Evolutionary conservation across 1,140 invertebrate species (phyloP), one percentile per base, ranked within the genome.

Genomic region (Dreissena polymorpha): DNA sequence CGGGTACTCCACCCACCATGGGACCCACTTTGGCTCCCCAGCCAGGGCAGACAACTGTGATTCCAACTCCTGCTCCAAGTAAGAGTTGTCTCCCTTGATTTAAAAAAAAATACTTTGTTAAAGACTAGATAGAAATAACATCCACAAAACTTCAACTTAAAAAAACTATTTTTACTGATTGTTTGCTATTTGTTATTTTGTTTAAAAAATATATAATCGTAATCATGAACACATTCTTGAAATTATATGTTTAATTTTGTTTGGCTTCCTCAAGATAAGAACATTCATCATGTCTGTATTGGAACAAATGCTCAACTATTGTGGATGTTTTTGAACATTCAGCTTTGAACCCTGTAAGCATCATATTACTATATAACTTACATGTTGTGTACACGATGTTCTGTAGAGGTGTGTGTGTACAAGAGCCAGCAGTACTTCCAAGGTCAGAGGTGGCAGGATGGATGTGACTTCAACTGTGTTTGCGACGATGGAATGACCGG

Each of bases 361-460:
- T 39, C 3, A 39, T 39, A 39, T 39, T 39, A 39, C 39, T 39
- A 39, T 39, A 5, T 8, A 8, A 39, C 39, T 5, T 8, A 39
- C 39, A 39, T 39, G 39, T 39, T 39, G 39, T 39, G 39, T 39
- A 5, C 2, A 39, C 8, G 39, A 5, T 39, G 39, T 39, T 60
- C 53, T 64, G 13, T 82, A 60, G 78, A 85, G 23, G 85, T 82
- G n/a, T 87, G 86, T 78, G 80, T 79, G 25, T 87, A 84, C 87
- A 86, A 87, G 51, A 84, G 84, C 27, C 51, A 75, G 14, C 57
- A 71, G 10, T 85, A 88, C 78, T 74, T 49, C 23, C 76, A 86
- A 51, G 87, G 87, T 7, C 75, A 84, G 49, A 84, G 76, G 64
- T 87, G 87, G 87, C 73, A 83, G 64, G 85, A 87, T 72, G 86